Evolutionary conservation across 1,140 invertebrate species (phyloP).

Genomic region (Teleopsis dalmanni): DNA sequence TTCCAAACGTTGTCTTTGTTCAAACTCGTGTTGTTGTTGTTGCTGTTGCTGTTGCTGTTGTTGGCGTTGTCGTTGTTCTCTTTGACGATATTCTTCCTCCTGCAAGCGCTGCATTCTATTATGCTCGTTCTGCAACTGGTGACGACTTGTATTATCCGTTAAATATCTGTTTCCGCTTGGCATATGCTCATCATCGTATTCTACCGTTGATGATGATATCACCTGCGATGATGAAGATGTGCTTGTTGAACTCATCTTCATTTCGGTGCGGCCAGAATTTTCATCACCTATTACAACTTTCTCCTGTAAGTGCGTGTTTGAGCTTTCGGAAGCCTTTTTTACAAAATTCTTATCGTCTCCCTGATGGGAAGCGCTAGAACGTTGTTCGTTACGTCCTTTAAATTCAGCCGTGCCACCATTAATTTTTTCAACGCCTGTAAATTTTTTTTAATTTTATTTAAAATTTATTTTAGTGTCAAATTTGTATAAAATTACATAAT

Average conservation of each 20-base stretch:
- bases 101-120: constrained; percentile 15
- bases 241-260: constrained; percentile 34
- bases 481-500: neutral
- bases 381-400: constrained; percentile 52
- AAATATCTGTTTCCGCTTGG: constrained; percentile 18
- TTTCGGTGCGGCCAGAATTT: constrained; percentile 42
- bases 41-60: constrained; percentile 15
- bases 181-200: constrained; percentile 18
- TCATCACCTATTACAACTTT: constrained; percentile 50
- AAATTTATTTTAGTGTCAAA: neutral
- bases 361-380: constrained; percentile 50
- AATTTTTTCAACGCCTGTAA: constrained; percentile 50
- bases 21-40: constrained; percentile 10
- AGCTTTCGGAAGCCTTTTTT: constrained; percentile 50
- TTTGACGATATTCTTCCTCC: constrained; percentile 8
- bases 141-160: constrained; percentile 17
- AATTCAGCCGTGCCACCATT: constrained; percentile 54
- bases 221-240: constrained; percentile 32
- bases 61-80: constrained; percentile 7
- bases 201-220: constrained; percentile 29
- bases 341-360: constrained; percentile 56
- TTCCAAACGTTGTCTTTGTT: constrained; percentile 1
- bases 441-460: neutral
- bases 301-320: constrained; percentile 53
- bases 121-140: constrained; percentile 8